phyloP scores from a whole-genome alignment of 2,797 vertebrate species.

The Coregonus suidteri region DNA sequence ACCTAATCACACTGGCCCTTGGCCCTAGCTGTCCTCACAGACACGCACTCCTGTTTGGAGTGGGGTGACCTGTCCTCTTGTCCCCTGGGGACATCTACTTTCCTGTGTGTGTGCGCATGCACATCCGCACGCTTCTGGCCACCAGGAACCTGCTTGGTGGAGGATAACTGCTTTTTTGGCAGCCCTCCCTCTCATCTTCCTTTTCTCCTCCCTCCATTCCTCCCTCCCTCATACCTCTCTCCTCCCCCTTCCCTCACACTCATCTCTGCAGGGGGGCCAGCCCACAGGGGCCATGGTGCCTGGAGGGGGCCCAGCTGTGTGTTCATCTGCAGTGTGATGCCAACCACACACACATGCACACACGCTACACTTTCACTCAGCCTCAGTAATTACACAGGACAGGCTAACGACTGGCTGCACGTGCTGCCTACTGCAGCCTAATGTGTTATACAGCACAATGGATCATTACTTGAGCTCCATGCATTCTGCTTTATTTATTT shows the following conservation, averaged over 20 bases:
- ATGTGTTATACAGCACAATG: constrained; percentile 63
- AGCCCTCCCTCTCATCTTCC: not conserved
- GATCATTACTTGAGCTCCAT: constrained; percentile 48
- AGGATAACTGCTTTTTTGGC: constrained; percentile 11
- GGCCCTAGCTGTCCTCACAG: not conserved
- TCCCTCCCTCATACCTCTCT: not conserved
- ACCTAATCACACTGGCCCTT: not conserved
- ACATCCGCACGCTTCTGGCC: not conserved
- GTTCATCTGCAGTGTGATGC: constrained; percentile 69
- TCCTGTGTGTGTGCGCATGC: not conserved
- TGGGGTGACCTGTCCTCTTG: constrained; percentile 1
- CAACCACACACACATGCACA: constrained; percentile 33
- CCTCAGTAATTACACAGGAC: constrained; percentile 68
- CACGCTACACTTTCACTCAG: constrained; percentile 29
- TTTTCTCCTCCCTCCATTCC: not conserved
- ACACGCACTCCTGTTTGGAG: constrained; percentile 8
- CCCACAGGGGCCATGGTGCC: constrained; percentile 54
- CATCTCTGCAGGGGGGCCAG: constrained; percentile 33
- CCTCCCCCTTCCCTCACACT: constrained; percentile 6
- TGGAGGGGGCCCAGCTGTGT: constrained; percentile 73
- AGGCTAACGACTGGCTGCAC: constrained; percentile 52
- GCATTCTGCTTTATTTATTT: constrained; percentile 38
- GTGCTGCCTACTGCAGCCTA: constrained; percentile 62
- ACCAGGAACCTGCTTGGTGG: not conserved
- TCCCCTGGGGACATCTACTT: constrained; percentile 6